phyloP scores from a whole-genome alignment of 2,113 vertebrate genomes.

The Calidris pygmaea region DNA sequence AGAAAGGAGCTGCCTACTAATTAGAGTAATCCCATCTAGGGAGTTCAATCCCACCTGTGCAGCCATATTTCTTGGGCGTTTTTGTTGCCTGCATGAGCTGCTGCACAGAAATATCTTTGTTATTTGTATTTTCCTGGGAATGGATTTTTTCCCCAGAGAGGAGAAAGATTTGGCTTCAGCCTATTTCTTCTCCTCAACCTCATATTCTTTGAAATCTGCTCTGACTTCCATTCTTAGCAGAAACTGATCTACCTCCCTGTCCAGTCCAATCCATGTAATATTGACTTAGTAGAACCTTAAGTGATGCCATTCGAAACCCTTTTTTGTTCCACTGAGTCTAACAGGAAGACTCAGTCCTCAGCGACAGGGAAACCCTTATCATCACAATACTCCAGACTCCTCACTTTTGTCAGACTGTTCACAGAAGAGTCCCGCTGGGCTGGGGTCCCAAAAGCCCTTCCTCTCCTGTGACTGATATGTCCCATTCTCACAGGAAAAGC shows the following conservation, averaged over 20 bases:
- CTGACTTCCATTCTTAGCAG: neutral
- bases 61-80: neutral
- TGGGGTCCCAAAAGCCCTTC: conserved; percentile 22
- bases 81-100: neutral
- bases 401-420: conserved; percentile 1
- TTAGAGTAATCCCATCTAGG: neutral
- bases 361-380: neutral
- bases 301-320: neutral
- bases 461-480: conserved; percentile 67
- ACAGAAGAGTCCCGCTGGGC: conserved; percentile 68
- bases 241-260: neutral
- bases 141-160: neutral
- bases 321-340: neutral
- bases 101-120: neutral
- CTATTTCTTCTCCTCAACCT: neutral
- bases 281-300: neutral
- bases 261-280: neutral
- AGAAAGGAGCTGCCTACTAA: neutral
- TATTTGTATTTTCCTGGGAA: neutral
- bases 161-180: neutral
- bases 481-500: conserved; percentile 74
- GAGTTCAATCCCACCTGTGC: neutral
- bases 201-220: neutral
- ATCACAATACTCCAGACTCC: neutral
- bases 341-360: neutral